Evolutionary conservation across 2,888 invertebrate genomes (phyloP).

Genomic region (Drosophila subsilvestris): DNA sequence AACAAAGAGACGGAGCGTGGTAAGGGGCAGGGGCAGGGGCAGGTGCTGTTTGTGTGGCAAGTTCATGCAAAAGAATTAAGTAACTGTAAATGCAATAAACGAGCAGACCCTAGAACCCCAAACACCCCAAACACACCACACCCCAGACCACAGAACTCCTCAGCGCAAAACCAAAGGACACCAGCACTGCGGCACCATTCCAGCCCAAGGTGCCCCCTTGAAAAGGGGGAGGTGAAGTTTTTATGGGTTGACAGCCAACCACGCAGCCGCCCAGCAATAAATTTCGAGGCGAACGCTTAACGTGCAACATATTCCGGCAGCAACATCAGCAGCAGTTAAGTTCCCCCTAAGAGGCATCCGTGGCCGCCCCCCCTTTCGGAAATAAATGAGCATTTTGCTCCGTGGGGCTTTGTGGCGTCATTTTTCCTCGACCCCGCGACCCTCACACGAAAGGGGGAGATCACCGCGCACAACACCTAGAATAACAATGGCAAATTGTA

Average conservation of each 20-base stretch:
- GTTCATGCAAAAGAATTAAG: slow-evolving; percentile 76
- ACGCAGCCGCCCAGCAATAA: slow-evolving; percentile 65
- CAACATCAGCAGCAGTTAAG: slow-evolving; percentile 38
- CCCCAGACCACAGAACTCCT: neutral
- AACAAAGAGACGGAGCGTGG: slow-evolving; percentile 28
- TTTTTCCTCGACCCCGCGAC: slow-evolving; percentile 55
- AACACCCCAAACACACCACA: neutral
- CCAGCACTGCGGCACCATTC: neutral
- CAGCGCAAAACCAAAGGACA: neutral
- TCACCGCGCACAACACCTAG: slow-evolving; percentile 40
- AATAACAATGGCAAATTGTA: slow-evolving; percentile 74
- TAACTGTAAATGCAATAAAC: slow-evolving; percentile 74
- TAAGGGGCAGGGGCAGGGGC: neutral
- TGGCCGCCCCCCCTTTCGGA: slow-evolving; percentile 30
- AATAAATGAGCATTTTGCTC: slow-evolving; percentile 76
- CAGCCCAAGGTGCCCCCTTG: neutral
- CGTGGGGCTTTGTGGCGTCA: slow-evolving; percentile 63
- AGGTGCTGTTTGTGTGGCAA: slow-evolving; percentile 67
- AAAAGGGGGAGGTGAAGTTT: slow-evolving; percentile 45
- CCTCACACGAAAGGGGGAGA: neutral
- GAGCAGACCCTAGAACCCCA: slow-evolving; percentile 33
- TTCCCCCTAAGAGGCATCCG: slow-evolving; percentile 33
- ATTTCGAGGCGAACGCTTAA: slow-evolving; percentile 67
- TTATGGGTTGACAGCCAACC: slow-evolving; percentile 76
- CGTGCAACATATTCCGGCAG: slow-evolving; percentile 73